These are phyloP conservation scores for Anneissia japonica DNA, from an alignment of 35 echinoderm and acorn worm genomes.

Conservation along the genomic window DNA sequence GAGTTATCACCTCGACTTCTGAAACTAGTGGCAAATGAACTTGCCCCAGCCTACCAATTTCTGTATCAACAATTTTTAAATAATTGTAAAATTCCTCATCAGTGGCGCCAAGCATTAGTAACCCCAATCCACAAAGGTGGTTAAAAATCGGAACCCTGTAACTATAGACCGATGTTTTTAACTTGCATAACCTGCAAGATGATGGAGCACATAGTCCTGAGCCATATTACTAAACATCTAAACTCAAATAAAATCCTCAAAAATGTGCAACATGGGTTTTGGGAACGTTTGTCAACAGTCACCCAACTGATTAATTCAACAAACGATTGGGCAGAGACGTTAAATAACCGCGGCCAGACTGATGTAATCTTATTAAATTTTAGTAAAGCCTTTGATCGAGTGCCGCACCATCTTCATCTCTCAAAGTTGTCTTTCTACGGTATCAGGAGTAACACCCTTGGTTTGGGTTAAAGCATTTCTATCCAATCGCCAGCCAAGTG, in stretches of 20 bases:
- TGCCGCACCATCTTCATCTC: not conserved
- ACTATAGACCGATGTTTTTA: slow-evolving; percentile 32
- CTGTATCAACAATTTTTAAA: not conserved
- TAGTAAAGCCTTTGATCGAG: slow-evolving; percentile 29
- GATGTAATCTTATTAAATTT: slow-evolving; percentile 27
- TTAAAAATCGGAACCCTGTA: slow-evolving; percentile 10
- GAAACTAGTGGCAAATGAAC: too few species aligned
- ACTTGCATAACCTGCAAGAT: slow-evolving; percentile 34
- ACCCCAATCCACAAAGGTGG: slow-evolving; percentile 33
- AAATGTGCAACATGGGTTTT: slow-evolving; percentile 6
- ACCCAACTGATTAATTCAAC: slow-evolving; percentile 12
- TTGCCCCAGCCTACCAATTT: too few species aligned
- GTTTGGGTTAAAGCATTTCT: slow-evolving; percentile 26
- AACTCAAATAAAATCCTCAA: slow-evolving; percentile 5
- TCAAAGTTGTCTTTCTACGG: slow-evolving; percentile 8
- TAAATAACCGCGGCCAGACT: not conserved
- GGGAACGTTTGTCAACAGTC: not conserved
- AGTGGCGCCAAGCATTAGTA: slow-evolving; percentile 26
- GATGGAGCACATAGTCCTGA: slow-evolving; percentile 17
- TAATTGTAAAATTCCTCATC: not conserved
- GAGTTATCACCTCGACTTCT: too few species aligned
- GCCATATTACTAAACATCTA: slow-evolving; percentile 3
- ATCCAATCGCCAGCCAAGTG: not conserved
- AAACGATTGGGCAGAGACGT: not conserved
- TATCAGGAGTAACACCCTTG: not conserved